Conservation (phyloP, 2,113 vertebrate species). For the Tapirus terrestris region DNA sequence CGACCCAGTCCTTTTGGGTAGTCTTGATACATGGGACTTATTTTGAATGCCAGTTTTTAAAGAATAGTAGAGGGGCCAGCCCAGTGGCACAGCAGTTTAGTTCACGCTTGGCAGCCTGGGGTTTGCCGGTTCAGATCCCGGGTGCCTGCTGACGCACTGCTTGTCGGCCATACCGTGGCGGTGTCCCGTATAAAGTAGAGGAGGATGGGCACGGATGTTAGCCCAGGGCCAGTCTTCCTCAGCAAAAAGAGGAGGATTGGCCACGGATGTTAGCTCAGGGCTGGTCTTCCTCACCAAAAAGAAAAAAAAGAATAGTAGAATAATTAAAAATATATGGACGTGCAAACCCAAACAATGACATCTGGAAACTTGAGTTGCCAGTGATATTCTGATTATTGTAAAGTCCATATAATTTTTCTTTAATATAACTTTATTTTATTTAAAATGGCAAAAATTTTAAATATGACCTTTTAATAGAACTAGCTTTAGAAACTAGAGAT, state of each 20-base stretch:
- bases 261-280: no score
- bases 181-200: no score
- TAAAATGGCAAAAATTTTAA: background rate
- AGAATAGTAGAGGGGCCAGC: background rate
- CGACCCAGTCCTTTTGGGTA: background rate
- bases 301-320: background rate
- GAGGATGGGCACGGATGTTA: no score
- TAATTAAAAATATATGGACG: background rate
- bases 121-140: no score
- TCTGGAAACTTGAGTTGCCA: background rate
- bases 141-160: no score
- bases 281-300: no score
- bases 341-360: background rate
- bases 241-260: no score
- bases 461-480: background rate
- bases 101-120: no score
- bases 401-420: background rate
- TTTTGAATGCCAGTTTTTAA: background rate
- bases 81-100: no score
- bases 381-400: background rate
- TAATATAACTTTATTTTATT: background rate
- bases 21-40: background rate
- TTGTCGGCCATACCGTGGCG: no score
- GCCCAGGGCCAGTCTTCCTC: no score
- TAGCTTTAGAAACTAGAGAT: background rate